Conservation (phyloP, 2,113 vertebrate genomes). For the Cromileptes altivelis region DNA sequence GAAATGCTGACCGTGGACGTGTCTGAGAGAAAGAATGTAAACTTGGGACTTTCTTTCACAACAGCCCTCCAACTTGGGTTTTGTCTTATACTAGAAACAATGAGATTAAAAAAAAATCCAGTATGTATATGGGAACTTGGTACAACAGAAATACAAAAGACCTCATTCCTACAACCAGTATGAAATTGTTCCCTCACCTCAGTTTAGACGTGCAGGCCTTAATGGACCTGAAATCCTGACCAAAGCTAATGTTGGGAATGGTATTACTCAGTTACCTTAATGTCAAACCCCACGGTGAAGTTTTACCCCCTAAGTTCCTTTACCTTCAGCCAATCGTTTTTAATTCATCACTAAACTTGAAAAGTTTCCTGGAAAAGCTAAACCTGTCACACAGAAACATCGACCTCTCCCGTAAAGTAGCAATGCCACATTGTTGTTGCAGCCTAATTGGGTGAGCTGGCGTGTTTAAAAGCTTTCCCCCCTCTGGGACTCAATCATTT, state of each 20-base stretch:
- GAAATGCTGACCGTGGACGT: constrained; percentile 31
- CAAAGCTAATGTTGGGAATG: neutral
- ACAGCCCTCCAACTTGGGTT: neutral
- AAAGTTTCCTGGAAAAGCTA: constrained; percentile 21
- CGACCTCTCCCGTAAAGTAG: constrained; percentile 31
- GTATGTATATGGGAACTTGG: neutral
- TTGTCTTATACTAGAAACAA: constrained; percentile 18
- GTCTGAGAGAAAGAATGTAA: constrained; percentile 33
- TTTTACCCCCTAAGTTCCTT: neutral
- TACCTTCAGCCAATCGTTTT: neutral
- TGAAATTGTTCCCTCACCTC: neutral
- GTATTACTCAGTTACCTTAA: neutral
- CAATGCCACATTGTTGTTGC: constrained; percentile 55
- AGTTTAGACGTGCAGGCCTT: neutral
- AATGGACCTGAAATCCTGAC: neutral
- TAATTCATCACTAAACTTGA: constrained; percentile 30
- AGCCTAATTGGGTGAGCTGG: constrained; percentile 55
- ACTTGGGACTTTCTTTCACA: constrained; percentile 22
- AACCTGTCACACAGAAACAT: constrained; percentile 43
- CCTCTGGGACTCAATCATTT: constrained; percentile 42
- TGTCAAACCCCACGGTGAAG: neutral
- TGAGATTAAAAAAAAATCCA: neutral
- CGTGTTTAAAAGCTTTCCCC: constrained; percentile 42
- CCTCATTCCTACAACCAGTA: neutral
- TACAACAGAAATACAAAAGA: neutral